Base-by-base conservation (phyloP, 2,888 invertebrate species). In the Drosophila heteroneura region DNA sequence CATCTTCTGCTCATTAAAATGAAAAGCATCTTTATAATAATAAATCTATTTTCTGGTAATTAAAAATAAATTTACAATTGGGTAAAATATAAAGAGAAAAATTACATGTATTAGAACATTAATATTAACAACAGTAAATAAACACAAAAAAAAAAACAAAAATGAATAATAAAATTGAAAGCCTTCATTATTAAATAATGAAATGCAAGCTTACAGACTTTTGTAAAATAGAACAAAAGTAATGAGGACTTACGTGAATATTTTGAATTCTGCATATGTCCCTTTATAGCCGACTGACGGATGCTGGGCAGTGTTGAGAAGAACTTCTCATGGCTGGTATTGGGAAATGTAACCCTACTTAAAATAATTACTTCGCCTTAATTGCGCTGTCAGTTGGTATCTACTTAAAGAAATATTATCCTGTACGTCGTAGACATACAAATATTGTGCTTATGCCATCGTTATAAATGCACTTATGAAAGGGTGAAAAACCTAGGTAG, bases 341-440 rank as follows among this genome's bases (percentile, higher is more conserved):
- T 90, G 87, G 82, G 70, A 85, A 89, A 90, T 90, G 90, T 76
- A 84, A 84, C 89, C 89, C 87, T 90, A 87, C 87, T 87, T 87
- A 87, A 89, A 87, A 89, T 90, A 87, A 87, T 87, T 90, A 86
- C 90, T 87, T 74, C 68, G 87, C 90, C 89, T 87, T 90, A 90
- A 90, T 90, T 90, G 87, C 87, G 86, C 89, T 84, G 91, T 90
- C 87, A 87, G 84, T 89, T 84, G 91, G 91, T 89, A 87, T 86
- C 87, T 90, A 89, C 90, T 87, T 87, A 89, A 76, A 74, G 84
- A 89, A 90, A 89, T 90, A 87, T 87, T 86, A 90, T 86, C 90
- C 86, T 75, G 77, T 76, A 79, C 65, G 69, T 58, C 66, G 75
- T 62, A 72, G 71, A 86, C 78, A 84, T 66, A 79, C 72, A 89